phyloP scores from a whole-genome alignment of 2,888 invertebrate genomes.

The Deilephila porcellus region DNA sequence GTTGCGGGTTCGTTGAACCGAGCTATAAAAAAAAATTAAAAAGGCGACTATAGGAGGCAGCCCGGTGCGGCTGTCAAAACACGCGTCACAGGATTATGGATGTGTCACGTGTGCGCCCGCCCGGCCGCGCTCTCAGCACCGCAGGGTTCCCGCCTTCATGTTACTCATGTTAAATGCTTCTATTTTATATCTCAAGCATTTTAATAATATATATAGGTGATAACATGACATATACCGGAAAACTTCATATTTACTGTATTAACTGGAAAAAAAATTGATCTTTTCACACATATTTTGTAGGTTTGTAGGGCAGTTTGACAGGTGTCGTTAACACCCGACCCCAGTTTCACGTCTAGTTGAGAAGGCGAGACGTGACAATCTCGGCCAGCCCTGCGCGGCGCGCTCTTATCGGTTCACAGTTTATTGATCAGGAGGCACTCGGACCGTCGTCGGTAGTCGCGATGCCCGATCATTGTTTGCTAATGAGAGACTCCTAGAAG shows the following conservation, averaged over 20 bases:
- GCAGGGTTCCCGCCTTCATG: slow-evolving; percentile 41
- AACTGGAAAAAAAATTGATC: neutral
- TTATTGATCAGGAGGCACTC: slow-evolving; percentile 64
- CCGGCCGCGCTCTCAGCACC: slow-evolving; percentile 39
- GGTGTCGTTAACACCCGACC: neutral
- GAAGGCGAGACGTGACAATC: slow-evolving; percentile 35
- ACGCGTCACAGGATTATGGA: slow-evolving; percentile 81
- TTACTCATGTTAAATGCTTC: neutral
- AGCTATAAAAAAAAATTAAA: slow-evolving; percentile 57
- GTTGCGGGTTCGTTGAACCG: slow-evolving; percentile 66
- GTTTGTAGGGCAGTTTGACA: neutral
- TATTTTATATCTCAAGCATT: neutral
- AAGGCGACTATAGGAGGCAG: slow-evolving; percentile 64
- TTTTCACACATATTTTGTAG: neutral
- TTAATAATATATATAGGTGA: neutral
- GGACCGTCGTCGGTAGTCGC: slow-evolving; percentile 42
- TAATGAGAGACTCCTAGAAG: slow-evolving; percentile 68
- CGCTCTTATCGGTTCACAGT: slow-evolving; percentile 57
- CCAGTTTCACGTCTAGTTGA: neutral
- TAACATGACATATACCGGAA: neutral
- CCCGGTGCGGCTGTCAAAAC: slow-evolving; percentile 73
- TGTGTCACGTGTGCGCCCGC: slow-evolving; percentile 47
- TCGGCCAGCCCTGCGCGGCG: slow-evolving; percentile 42
- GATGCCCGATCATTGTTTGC: slow-evolving; percentile 76
- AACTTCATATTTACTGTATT: neutral